Conservation (phyloP, 2,113 vertebrate genomes). For the Siniperca chuatsi region DNA sequence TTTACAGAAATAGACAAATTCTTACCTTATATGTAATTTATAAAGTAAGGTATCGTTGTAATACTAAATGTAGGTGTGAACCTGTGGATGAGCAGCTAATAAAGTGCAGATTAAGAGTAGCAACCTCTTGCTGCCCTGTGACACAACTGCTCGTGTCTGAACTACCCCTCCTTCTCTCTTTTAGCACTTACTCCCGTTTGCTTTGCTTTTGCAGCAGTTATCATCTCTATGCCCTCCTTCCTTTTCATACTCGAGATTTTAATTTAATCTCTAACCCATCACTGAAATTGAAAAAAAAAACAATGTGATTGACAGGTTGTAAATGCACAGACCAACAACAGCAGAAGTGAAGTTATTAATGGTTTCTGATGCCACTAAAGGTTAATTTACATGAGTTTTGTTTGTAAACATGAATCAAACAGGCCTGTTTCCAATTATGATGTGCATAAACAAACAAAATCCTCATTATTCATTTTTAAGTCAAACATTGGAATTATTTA, state of each 20-base stretch:
- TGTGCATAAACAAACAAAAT: not conserved
- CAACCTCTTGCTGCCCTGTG: not conserved
- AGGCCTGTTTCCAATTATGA: not conserved
- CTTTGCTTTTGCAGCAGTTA: not conserved
- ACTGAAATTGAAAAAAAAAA: slow-evolving; percentile 2
- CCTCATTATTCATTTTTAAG: not conserved
- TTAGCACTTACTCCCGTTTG: too few relatives aligned
- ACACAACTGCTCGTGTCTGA: not conserved
- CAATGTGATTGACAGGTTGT: not conserved
- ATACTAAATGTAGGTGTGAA: slow-evolving; percentile 28
- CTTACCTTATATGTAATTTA: not conserved
- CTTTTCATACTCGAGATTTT: not conserved
- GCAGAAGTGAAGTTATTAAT: not conserved
- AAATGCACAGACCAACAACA: not conserved
- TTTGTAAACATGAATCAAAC: slow-evolving; percentile 15
- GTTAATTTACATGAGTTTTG: slow-evolving; percentile 12
- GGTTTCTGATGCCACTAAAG: not conserved
- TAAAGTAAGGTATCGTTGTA: not conserved
- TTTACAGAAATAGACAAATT: not conserved
- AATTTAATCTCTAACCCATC: not conserved
- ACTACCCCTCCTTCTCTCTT: not conserved
- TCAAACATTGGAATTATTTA: not conserved
- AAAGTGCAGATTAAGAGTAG: slow-evolving; percentile 12
- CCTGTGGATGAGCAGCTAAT: slow-evolving; percentile 25
- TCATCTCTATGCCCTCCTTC: not conserved